Evolutionary conservation across 1,140 invertebrate genomes (phyloP).

Genomic region (Platyscapa corneri): DNA sequence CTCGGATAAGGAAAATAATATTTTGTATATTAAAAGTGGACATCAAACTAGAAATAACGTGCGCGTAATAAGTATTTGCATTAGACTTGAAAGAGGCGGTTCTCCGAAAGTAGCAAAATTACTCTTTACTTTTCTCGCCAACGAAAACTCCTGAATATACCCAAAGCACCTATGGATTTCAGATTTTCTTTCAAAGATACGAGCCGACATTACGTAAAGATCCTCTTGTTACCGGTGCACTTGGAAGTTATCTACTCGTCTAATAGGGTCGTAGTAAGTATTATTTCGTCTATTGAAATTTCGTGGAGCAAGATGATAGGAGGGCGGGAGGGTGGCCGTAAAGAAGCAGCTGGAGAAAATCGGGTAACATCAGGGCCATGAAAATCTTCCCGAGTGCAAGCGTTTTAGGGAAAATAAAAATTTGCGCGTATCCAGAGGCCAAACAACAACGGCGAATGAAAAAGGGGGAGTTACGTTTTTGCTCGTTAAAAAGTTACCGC

Average conservation of each 20-base stretch:
- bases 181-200: too few relatives aligned
- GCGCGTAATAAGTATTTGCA: too few relatives aligned
- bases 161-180: too few relatives aligned
- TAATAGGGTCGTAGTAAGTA: neutral
- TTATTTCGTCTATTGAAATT: neutral
- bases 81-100: too few relatives aligned
- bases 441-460: constrained; percentile 10
- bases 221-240: neutral
- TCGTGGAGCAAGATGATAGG: neutral
- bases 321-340: neutral
- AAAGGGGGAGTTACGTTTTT: constrained; percentile 46
- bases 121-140: too few relatives aligned
- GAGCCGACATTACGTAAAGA: too few relatives aligned
- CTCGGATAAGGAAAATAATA: too few relatives aligned
- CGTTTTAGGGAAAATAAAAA: neutral
- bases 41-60: too few relatives aligned
- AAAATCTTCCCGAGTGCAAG: neutral
- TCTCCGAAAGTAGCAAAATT: too few relatives aligned
- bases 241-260: neutral
- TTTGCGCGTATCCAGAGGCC: neutral
- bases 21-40: too few relatives aligned
- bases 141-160: too few relatives aligned
- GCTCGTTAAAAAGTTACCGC: constrained; percentile 61
- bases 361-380: neutral
- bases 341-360: neutral